A percentile compares a stretch with the other conserved stretches of the same genome.
Conservation (phyloP, 2,113 vertebrate species). For the Tor tambroides region DNA sequence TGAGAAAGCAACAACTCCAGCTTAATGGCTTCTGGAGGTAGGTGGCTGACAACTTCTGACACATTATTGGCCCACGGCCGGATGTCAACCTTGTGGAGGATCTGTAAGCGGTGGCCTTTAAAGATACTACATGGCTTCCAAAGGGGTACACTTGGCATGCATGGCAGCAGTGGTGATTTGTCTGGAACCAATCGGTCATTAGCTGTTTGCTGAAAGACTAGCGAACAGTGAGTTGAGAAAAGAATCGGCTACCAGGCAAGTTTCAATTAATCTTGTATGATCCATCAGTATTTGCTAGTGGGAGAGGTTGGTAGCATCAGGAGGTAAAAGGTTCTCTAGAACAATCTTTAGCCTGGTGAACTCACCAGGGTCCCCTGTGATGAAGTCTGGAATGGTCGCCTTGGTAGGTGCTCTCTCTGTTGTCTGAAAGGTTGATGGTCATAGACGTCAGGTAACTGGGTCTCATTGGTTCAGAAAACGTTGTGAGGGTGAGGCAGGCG, state of each 20-base stretch:
- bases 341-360: slow-evolving; percentile 16
- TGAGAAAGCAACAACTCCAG: background rate
- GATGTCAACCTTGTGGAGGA: slow-evolving; percentile 3
- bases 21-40: background rate
- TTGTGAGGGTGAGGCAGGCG: background rate
- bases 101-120: background rate
- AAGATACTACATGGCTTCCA: background rate
- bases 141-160: background rate
- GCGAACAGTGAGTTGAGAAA: slow-evolving; percentile 6
- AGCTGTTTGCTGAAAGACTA: background rate
- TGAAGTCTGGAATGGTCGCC: slow-evolving; percentile 6
- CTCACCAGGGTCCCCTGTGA: background rate
- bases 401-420: background rate
- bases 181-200: background rate
- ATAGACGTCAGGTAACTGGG: background rate
- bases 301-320: slow-evolving; percentile 11
- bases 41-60: background rate
- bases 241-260: background rate
- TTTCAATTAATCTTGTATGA: slow-evolving; percentile 12
- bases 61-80: slow-evolving; percentile 36
- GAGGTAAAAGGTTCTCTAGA: slow-evolving; percentile 15
- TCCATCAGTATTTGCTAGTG: slow-evolving; percentile 31
- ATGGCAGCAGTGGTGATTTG: background rate
- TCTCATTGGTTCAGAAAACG: background rate
- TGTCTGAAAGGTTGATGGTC: background rate